Conservation (phyloP, 2,888 invertebrate species). For the Clepsis dumicolana region DNA sequence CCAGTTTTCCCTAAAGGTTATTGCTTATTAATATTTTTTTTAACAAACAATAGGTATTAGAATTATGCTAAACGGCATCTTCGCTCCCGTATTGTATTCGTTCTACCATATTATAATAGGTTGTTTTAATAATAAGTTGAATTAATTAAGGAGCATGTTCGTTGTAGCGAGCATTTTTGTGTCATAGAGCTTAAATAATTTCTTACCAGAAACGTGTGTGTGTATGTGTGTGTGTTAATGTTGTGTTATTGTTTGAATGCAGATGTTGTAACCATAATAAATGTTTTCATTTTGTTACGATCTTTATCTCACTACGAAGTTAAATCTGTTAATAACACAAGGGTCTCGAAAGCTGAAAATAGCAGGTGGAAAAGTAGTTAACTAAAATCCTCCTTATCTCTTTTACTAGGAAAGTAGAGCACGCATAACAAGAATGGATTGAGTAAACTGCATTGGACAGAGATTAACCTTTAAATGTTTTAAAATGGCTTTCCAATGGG, state of each 20-base stretch:
- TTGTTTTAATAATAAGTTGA: constrained; percentile 25
- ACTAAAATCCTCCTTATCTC: too few species aligned
- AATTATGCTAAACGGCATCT: constrained; percentile 19
- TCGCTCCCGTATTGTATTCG: constrained; percentile 28
- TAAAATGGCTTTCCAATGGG: too few species aligned
- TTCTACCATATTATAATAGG: constrained; percentile 20
- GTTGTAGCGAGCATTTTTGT: constrained; percentile 15
- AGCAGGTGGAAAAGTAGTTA: too few species aligned
- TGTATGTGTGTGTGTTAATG: too few species aligned
- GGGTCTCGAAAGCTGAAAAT: too few species aligned
- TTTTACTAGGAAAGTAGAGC: too few species aligned
- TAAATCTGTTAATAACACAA: too few species aligned
- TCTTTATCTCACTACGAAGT: too few species aligned
- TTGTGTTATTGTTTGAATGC: neutral
- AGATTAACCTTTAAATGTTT: too few species aligned
- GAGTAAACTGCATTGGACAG: too few species aligned
- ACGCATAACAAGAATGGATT: too few species aligned
- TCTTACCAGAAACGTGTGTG: neutral
- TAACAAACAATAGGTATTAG: constrained; percentile 16
- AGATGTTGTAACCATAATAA: too few species aligned
- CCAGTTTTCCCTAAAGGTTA: constrained; percentile 4
- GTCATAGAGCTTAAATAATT: constrained; percentile 15
- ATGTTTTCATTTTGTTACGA: neutral
- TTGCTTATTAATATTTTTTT: constrained; percentile 16
- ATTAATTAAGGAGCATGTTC: constrained; percentile 12